Evolutionary conservation across 2,888 invertebrate species (phyloP).

Genomic region (Cephus spinipes): DNA sequence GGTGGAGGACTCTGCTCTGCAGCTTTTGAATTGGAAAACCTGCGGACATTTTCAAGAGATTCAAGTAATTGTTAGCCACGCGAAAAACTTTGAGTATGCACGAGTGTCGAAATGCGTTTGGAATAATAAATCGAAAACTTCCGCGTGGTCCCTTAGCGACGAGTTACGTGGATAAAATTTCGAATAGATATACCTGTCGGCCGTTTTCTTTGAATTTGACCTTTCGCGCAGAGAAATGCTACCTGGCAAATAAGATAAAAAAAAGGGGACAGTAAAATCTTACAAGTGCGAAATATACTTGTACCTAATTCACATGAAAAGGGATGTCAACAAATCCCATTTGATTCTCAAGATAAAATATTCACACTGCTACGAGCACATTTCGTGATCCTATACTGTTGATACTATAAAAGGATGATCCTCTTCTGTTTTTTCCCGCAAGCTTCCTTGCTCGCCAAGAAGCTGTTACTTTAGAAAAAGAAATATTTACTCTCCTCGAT

Average conservation of each 20-base stretch:
- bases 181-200: background rate
- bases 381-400: background rate
- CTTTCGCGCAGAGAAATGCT: background rate
- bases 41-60: slow-evolving; percentile 40
- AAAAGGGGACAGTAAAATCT: background rate
- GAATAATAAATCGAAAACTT: background rate
- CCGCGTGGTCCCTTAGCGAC: background rate
- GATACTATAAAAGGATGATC: background rate
- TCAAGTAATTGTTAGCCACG: background rate
- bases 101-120: background rate
- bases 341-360: background rate
- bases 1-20: slow-evolving; percentile 89
- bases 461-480: background rate
- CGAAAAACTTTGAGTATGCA: background rate
- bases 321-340: background rate
- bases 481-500: background rate
- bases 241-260: background rate
- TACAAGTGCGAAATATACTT: background rate
- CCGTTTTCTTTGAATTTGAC: background rate
- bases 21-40: slow-evolving; percentile 93
- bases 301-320: background rate
- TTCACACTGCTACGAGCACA: background rate
- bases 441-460: background rate
- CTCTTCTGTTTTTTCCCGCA: background rate
- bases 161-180: background rate